Conservation (phyloP, 2,888 invertebrate species). For the Tetranychus truncatus region DNA sequence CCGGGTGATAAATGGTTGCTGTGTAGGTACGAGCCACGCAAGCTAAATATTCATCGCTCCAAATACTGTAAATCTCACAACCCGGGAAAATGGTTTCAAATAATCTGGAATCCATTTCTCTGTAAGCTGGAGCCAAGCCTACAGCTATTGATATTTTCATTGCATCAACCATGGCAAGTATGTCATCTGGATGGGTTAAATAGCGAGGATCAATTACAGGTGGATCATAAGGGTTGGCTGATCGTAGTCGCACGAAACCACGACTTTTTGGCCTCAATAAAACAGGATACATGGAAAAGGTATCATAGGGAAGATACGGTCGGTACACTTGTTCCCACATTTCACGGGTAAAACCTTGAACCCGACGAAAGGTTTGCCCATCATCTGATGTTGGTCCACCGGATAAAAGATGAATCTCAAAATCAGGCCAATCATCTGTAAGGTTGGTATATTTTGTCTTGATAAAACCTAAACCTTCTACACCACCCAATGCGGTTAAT, state of each 20-base stretch:
- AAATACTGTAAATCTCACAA: conserved; percentile 39
- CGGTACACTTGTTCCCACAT: conserved; percentile 27
- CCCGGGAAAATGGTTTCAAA: conserved; percentile 59
- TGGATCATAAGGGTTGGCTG: conserved; percentile 58
- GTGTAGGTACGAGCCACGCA: conserved; percentile 28
- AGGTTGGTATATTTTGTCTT: conserved; percentile 60
- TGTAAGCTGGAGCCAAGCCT: conserved; percentile 54
- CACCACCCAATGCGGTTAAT: conserved; percentile 60
- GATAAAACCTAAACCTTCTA: conserved; percentile 69
- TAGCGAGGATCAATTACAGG: conserved; percentile 84
- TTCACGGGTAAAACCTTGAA: conserved; percentile 55
- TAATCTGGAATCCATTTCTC: conserved; percentile 56
- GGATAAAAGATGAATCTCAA: conserved; percentile 69
- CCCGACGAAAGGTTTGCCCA: conserved; percentile 43
- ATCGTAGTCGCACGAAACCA: conserved; percentile 27
- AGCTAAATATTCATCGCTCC: conserved; percentile 28
- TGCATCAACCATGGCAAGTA: conserved; percentile 53
- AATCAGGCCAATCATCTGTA: conserved; percentile 57
- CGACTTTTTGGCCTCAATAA: conserved; percentile 26
- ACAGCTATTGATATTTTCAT: conserved; percentile 54
- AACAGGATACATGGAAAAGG: conserved; percentile 27
- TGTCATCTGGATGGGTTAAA: conserved; percentile 58
- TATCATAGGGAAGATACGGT: conserved; percentile 27
- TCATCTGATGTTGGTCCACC: conserved; percentile 66
- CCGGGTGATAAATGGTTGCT: conserved; percentile 28